Conservation (phyloP, 2,797 vertebrate genomes). For the Peromyscus attwateri region DNA sequence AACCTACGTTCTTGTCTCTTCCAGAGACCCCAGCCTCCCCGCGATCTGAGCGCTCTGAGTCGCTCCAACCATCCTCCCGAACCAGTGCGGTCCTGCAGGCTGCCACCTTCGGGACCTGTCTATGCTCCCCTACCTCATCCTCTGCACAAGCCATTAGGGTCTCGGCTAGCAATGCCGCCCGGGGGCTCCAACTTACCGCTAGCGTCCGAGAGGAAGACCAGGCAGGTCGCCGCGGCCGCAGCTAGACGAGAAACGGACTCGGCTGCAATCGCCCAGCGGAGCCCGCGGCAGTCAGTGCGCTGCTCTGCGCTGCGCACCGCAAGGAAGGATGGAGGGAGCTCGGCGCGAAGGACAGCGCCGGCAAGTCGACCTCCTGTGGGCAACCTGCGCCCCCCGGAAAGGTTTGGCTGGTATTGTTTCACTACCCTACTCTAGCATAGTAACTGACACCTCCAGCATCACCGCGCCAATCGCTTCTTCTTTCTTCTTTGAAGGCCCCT, state of each 20-base stretch:
- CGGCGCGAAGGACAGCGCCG: conserved; percentile 57
- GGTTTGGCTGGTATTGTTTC: conserved; percentile 68
- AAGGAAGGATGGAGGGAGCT: conserved; percentile 73
- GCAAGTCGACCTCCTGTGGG: conserved; percentile 77
- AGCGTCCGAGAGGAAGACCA: conserved; percentile 75
- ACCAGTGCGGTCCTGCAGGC: conserved; percentile 69
- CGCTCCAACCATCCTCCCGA: neutral
- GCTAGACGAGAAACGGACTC: conserved; percentile 74
- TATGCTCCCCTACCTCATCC: conserved; percentile 33
- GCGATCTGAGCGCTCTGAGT: conserved; percentile 24
- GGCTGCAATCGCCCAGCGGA: conserved; percentile 82
- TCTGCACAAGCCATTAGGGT: neutral
- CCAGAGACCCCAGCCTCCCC: conserved; percentile 49
- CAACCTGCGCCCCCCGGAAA: conserved; percentile 73
- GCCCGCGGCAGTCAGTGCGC: conserved; percentile 73
- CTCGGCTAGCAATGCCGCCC: conserved; percentile 2
- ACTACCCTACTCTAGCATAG: conserved; percentile 70
- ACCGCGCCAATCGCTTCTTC: conserved; percentile 81
- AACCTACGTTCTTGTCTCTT: neutral
- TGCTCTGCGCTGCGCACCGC: conserved; percentile 78
- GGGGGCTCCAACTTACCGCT: conserved; percentile 79
- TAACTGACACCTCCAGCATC: conserved; percentile 84
- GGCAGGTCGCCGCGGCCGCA: conserved; percentile 77
- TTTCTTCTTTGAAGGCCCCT: conserved; percentile 81
- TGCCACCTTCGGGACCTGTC: conserved; percentile 69